phyloP scores from a whole-genome alignment of 2,113 vertebrate species.

The Perca flavescens region DNA sequence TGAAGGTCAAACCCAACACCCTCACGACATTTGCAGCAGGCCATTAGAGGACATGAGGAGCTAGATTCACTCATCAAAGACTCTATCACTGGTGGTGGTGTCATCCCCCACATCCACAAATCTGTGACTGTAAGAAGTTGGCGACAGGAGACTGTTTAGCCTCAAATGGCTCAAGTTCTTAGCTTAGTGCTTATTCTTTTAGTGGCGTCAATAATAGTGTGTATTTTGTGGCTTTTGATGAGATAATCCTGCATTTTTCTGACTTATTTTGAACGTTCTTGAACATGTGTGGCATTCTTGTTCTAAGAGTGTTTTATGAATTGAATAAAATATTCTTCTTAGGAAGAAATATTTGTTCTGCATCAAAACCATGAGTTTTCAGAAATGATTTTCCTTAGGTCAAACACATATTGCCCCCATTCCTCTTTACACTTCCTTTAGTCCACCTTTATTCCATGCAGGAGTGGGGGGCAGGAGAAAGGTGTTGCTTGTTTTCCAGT shows the following conservation, averaged over 20 bases:
- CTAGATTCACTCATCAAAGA: constrained; percentile 55
- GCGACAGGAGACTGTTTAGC: neutral
- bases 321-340: neutral
- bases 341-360: neutral
- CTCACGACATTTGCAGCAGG: constrained; percentile 48
- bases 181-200: neutral
- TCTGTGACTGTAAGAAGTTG: constrained; percentile 31
- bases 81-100: neutral
- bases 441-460: neutral
- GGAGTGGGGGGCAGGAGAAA: neutral
- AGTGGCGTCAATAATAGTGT: neutral
- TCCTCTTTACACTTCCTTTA: neutral
- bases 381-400: no score
- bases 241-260: neutral
- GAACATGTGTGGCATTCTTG: neutral
- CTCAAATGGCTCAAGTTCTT: neutral
- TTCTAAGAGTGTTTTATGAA: neutral
- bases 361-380: neutral
- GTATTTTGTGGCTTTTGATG: constrained; percentile 3
- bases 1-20: constrained; percentile 54
- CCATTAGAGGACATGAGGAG: constrained; percentile 20
- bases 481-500: neutral
- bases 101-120: constrained; percentile 41
- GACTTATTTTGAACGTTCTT: neutral
- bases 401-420: neutral